Evolutionary conservation across 2,113 vertebrate genomes (phyloP), one percentile per base, ranked within the genome.

Genomic region (Tichodroma muraria): DNA sequence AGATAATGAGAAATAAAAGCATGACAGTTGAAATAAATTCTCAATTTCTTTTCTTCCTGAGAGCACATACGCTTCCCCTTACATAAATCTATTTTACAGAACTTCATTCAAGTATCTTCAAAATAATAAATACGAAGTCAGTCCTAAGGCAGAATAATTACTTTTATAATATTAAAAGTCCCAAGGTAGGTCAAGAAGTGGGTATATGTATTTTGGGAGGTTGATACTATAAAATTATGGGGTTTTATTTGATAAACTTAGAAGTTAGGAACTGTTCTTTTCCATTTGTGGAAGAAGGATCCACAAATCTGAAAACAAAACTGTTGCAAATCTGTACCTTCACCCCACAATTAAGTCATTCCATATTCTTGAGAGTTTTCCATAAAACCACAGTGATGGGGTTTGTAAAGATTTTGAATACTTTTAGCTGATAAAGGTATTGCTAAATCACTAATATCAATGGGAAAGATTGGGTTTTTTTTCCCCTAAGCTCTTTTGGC

Each of bases 1-100:
- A 97, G 78, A 88, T 45, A 95, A 94, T 87, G 82, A 93, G 75
- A 94, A 94, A 96, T 77, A 96, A 94, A 97, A 95, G 61, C 93
- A 88, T 92, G 92, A 96, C 75, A 93, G 65, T 35, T 78, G 54
- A 89, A 92, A 84, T 80, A 90, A 85, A 89, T 11, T 25, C 23
- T 61, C 27, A 31, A 30, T 54, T 76, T 69, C 37, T 59, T 77
- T 91, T 90, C 49, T 65, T 90, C 33, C 66, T 85, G 37, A 38
- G 13, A 93, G 17, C 27, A 65, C 52, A 49, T 53, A 91, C 7
- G 28, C n/a, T 86, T 49, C 52, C 82, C 24, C n/a, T 77, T 17
- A 85, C 28, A 42, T 20, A 56, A 63, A 78, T 37, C 23, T 85
- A 38, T 53, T 37, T 90, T 78, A 72, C 0, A 81, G 68, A 57